These are phyloP conservation scores for Xyliphius kryptos DNA, from an alignment of 2,113 vertebrate species.

Conservation along the genomic window DNA sequence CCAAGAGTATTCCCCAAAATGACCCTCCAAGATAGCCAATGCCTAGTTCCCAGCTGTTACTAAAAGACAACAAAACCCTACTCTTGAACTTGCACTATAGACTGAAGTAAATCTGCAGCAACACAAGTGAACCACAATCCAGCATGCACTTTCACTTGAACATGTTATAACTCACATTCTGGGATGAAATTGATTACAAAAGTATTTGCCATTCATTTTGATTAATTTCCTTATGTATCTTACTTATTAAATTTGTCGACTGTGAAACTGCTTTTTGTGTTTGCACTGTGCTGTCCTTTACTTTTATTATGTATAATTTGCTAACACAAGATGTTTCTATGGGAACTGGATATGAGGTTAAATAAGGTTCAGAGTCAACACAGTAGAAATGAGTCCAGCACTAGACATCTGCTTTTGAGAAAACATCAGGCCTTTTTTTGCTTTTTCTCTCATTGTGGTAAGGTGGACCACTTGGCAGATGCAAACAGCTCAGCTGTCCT, in stretches of 20 bases:
- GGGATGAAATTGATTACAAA: too few relatives aligned
- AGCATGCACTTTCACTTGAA: slow-evolving; percentile 17
- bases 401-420: not conserved
- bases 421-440: slow-evolving; percentile 3
- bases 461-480: slow-evolving; percentile 41
- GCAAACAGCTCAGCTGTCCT: slow-evolving; percentile 46
- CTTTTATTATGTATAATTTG: too few relatives aligned
- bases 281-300: too few relatives aligned
- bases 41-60: slow-evolving; percentile 52
- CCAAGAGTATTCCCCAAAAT: slow-evolving; percentile 32
- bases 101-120: slow-evolving; percentile 30
- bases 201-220: too few relatives aligned
- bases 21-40: slow-evolving; percentile 40
- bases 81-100: slow-evolving; percentile 59
- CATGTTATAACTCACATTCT: not conserved
- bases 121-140: slow-evolving; percentile 12
- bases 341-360: not conserved
- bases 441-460: not conserved
- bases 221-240: too few relatives aligned
- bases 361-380: not conserved
- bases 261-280: too few relatives aligned
- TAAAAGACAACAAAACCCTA: slow-evolving; percentile 28
- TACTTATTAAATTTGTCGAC: too few relatives aligned
- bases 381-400: not conserved
- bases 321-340: too few relatives aligned